Conservation (phyloP, 2,113 vertebrate genomes). For the Apus apus region DNA sequence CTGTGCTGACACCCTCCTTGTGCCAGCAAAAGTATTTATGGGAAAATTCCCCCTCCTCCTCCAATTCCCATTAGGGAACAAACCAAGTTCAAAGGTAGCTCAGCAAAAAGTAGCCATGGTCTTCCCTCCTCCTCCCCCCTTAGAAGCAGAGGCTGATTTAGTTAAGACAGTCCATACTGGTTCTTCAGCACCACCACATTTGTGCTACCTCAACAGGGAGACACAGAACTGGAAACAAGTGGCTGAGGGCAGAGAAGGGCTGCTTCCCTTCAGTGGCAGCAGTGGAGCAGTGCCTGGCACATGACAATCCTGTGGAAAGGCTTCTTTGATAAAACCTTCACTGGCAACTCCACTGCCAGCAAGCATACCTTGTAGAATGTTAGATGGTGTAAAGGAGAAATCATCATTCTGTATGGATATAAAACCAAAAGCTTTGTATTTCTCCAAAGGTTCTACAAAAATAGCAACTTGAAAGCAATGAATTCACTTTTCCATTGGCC, state of each 20-base stretch:
- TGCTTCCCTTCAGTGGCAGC: not conserved
- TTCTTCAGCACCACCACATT: not conserved
- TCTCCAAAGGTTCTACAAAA: not conserved
- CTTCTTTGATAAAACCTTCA: not conserved
- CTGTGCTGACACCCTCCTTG: not conserved
- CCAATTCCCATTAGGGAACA: rapidly evolving
- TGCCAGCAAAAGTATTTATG: not conserved
- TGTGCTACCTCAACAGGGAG: not conserved
- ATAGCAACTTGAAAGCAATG: not conserved
- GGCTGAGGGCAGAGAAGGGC: not conserved
- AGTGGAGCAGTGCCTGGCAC: rapidly evolving
- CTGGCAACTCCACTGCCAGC: not conserved
- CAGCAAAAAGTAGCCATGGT: not conserved
- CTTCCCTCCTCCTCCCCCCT: not conserved
- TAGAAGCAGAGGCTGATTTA: not conserved
- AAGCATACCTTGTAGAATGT: not conserved
- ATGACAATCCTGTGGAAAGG: not conserved
- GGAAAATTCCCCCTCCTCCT: not conserved
- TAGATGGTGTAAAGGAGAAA: not conserved
- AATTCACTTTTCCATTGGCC: not conserved
- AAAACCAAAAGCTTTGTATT: not conserved
- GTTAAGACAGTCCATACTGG: not conserved
- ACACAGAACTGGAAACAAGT: not conserved
- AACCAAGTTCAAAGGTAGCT: not conserved
- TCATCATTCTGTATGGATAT: not conserved